phyloP scores from a whole-genome alignment of 2,113 vertebrate genomes.

The Gallinago jamesoni region DNA sequence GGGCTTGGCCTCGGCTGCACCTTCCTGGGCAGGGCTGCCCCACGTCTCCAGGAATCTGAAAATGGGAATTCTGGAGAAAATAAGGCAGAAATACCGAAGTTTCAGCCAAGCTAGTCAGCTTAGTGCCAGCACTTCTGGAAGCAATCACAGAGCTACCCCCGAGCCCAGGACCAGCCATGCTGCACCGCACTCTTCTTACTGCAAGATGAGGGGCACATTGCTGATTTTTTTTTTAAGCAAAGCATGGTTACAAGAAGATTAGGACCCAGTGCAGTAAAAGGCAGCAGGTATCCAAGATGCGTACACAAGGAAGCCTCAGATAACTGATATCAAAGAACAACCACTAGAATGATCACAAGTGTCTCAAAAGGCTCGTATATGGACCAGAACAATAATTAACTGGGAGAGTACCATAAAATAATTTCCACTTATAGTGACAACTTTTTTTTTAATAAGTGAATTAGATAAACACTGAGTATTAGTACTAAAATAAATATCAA shows the following conservation, averaged over 20 bases:
- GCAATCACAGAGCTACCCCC: not conserved
- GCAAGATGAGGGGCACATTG: not conserved
- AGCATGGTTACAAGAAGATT: not conserved
- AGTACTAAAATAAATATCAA: not conserved
- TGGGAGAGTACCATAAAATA: not conserved
- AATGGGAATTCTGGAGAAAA: not conserved
- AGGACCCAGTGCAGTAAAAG: not conserved
- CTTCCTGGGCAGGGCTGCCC: rapidly evolving
- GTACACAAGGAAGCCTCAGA: not conserved
- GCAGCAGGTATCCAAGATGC: rapidly evolving
- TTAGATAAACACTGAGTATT: not conserved
- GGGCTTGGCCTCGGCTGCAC: not conserved
- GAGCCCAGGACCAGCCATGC: not conserved
- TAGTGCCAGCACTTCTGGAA: not conserved
- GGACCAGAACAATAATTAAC: not conserved
- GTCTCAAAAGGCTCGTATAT: not conserved
- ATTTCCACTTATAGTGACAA: not conserved
- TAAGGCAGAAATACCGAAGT: not conserved
- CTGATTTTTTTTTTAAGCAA: not conserved
- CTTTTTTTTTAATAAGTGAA: not conserved
- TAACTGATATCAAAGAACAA: not conserved
- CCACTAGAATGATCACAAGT: not conserved
- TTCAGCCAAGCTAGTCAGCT: not conserved
- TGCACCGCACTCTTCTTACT: rapidly evolving
- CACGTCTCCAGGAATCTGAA: not conserved